These are phyloP conservation scores for Molossus alvarezi DNA, from an alignment of 2,797 vertebrate species.

Conservation along the genomic window DNA sequence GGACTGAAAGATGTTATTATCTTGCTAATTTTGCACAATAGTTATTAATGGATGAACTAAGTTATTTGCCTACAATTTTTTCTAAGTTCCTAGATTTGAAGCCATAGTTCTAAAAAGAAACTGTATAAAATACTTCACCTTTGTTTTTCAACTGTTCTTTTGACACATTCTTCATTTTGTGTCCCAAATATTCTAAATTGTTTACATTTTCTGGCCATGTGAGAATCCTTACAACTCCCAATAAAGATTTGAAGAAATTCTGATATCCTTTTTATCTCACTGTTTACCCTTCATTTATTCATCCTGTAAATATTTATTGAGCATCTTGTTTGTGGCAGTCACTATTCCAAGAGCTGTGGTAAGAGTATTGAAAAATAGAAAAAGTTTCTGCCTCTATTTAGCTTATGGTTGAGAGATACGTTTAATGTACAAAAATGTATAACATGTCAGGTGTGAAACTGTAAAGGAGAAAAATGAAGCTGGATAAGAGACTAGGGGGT, in stretches of 20 bases:
- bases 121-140: neutral
- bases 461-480: neutral
- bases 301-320: slow-evolving; percentile 31
- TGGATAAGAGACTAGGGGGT: neutral
- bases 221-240: neutral
- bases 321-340: neutral
- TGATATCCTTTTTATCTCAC: slow-evolving; percentile 21
- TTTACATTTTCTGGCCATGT: slow-evolving; percentile 49
- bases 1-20: neutral
- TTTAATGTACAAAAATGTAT: neutral
- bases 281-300: slow-evolving; percentile 20
- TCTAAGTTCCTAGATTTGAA: slow-evolving; percentile 14
- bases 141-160: neutral
- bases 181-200: neutral
- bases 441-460: neutral
- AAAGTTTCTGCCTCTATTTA: neutral
- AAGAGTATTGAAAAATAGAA: neutral
- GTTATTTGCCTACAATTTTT: slow-evolving; percentile 26
- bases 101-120: slow-evolving; percentile 25
- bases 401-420: neutral
- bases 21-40: slow-evolving; percentile 37
- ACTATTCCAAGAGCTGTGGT: neutral
- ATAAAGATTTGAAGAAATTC: neutral
- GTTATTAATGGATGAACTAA: neutral
- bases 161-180: neutral